phyloP scores from a whole-genome alignment of 2,888 invertebrate species.

The Dysmachus trigonus region DNA sequence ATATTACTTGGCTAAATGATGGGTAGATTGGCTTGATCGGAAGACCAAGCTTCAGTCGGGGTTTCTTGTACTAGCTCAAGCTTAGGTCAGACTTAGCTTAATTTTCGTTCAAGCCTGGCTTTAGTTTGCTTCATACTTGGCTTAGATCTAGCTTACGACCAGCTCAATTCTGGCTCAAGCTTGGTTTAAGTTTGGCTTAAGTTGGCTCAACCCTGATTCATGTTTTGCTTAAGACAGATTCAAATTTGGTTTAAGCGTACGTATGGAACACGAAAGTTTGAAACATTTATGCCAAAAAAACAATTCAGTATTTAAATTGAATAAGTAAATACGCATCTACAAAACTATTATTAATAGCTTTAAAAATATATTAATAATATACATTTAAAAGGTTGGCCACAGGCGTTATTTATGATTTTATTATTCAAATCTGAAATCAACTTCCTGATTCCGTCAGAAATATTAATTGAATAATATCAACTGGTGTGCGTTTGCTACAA shows the following conservation, averaged over 20 bases:
- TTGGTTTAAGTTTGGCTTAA: not conserved
- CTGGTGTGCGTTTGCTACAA: not conserved
- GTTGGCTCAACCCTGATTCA: not conserved
- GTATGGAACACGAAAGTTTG: no score
- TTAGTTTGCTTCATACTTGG: not conserved
- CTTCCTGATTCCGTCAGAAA: not conserved
- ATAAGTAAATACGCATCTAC: no score
- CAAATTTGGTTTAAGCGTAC: not conserved
- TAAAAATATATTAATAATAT: not conserved
- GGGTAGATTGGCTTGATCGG: no score
- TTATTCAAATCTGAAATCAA: not conserved
- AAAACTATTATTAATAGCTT: not conserved
- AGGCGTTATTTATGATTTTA: not conserved
- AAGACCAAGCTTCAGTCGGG: no score
- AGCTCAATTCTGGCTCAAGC: not conserved
- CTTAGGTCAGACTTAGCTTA: not conserved
- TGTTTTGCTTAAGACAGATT: not conserved
- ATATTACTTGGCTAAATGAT: no score
- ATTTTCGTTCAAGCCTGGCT: not conserved
- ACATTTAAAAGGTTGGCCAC: not conserved
- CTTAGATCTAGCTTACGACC: no score
- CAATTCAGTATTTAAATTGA: no score
- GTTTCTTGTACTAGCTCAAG: no score
- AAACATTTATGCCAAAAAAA: no score
- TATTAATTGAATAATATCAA: not conserved